These are phyloP conservation scores for Cossypha caffra DNA, from an alignment of 2,797 vertebrate species.

Conservation along the genomic window DNA sequence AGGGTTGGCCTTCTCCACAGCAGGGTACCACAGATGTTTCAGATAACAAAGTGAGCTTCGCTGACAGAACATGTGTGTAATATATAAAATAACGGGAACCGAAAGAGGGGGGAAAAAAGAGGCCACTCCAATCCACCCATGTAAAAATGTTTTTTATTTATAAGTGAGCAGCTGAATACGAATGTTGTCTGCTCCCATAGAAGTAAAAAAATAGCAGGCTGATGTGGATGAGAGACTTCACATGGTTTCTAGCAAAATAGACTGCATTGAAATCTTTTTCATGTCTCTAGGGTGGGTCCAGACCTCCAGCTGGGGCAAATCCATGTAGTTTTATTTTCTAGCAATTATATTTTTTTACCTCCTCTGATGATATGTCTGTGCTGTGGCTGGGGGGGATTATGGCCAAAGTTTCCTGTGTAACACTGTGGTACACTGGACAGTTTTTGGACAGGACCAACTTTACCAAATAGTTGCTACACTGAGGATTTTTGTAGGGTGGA, in stretches of 20 bases:
- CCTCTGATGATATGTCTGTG: neutral
- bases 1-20: conserved; percentile 60
- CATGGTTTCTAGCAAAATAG: neutral
- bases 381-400: neutral
- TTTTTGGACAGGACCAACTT: neutral
- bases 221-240: conserved; percentile 19
- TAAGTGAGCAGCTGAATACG: conserved; percentile 51
- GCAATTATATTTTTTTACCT: neutral
- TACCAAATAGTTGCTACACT: neutral
- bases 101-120: neutral
- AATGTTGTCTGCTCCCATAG: conserved; percentile 32
- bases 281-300: neutral
- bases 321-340: neutral
- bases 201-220: conserved; percentile 15
- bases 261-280: neutral
- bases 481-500: neutral
- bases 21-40: conserved; percentile 74
- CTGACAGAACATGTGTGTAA: conserved; percentile 72
- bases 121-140: conserved; percentile 41
- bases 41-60: conserved; percentile 66
- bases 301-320: conserved; percentile 5
- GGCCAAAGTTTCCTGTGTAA: neutral
- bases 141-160: conserved; percentile 54
- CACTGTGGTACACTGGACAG: neutral
- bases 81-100: conserved; percentile 68